Evolutionary conservation across 2,113 vertebrate species (phyloP).

Genomic region (Pitta sordida): DNA sequence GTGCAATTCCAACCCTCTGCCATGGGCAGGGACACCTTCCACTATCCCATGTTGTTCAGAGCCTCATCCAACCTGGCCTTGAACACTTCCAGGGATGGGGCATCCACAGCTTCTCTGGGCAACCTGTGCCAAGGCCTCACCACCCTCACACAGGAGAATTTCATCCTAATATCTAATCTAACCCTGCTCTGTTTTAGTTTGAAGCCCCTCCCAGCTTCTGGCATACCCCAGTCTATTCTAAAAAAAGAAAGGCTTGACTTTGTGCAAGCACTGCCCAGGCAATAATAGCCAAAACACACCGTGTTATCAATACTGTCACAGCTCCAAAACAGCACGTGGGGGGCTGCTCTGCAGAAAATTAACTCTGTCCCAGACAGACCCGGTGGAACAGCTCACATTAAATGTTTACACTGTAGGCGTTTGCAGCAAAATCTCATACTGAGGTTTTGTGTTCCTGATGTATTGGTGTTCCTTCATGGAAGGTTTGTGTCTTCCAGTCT

Average conservation of each 20-base stretch:
- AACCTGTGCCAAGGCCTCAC: fast-evolving
- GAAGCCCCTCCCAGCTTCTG: background rate
- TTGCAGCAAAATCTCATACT: background rate
- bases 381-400: background rate
- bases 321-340: background rate
- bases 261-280: background rate
- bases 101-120: background rate
- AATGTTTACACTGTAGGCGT: background rate
- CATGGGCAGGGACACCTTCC: background rate
- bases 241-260: background rate
- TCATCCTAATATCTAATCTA: background rate
- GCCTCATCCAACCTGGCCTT: fast-evolving
- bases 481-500: background rate
- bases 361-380: background rate
- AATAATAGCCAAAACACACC: background rate
- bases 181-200: background rate
- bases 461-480: fast-evolving
- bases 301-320: fast-evolving
- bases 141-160: background rate
- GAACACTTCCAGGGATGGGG: background rate
- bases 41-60: fast-evolving
- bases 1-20: background rate
- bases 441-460: background rate
- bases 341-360: background rate
- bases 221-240: background rate